Base-by-base conservation (phyloP, 92 coral and sea anemone genomes). In the Epizoanthus rinbou region DNA sequence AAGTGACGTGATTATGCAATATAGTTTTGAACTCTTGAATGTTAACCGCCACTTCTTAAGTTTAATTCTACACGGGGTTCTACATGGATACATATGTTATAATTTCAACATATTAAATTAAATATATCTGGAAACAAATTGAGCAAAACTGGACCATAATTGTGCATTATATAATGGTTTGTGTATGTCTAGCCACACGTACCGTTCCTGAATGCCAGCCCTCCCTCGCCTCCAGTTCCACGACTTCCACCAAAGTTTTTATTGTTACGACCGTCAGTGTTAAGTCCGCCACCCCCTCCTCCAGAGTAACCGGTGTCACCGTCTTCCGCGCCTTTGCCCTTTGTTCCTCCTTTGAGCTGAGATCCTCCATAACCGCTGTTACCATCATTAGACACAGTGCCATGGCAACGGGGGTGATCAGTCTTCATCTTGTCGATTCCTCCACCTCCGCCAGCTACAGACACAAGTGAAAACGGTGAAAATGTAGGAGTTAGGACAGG, bases 231-330 rank as follows among this genome's bases (percentile, higher is more conserved):
- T 0, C 97, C 97, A 81, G 97, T 93, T 15, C 97, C 97, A 72
- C 79, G 84, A 0, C 91, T 43, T 35, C 97, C 97, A 47, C 97
- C 97, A 62, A 93, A 93, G 84, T 94, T 94, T 81, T 83, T 91
- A 71, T 94, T 94, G 81, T 70, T 87, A 9, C 95, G 91, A 1
- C 95, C 98, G 35, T 92, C 91, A 53, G 89, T 85, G 76, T 91
- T 89, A 16, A 91, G 90, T 24, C 95, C 98, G 18, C 90, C 98
- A 52, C 95, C 98, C 62, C 95, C 98, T 69, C 95, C 98, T 65
- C 98, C 98, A 64, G 95, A 91, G 95, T 94, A 91, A 33, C 93
- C 93, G 75, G 86, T 91, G 87, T 94, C 98, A 10, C 98, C 98
- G 57, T 94, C 98, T 37, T 89, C 95, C 10, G 95, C 98, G 18